Conservation (phyloP, 2,888 invertebrate species). For the Kuschelorhynchus macadamiae region DNA sequence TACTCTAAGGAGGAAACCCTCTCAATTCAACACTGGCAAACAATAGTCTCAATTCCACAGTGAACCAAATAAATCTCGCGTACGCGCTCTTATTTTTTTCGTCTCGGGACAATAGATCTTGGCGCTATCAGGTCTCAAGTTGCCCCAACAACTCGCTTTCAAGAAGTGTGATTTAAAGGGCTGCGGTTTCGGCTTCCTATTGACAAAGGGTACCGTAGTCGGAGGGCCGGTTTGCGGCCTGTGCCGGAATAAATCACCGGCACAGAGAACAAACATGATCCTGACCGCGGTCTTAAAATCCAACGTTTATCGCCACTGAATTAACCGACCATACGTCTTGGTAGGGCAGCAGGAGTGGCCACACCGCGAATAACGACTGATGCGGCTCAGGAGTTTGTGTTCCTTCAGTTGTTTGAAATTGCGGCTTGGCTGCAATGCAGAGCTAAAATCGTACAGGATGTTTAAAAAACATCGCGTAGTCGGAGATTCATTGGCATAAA, state of each 20-base stretch:
- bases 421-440: too few relatives aligned
- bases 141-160: conserved; percentile 38
- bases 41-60: too few relatives aligned
- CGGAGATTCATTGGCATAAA: too few relatives aligned
- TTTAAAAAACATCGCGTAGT: too few relatives aligned
- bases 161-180: conserved; percentile 49
- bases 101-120: conserved; percentile 22
- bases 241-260: conserved; percentile 41
- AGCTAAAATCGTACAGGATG: too few relatives aligned
- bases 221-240: conserved; percentile 40
- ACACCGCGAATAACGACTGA: conserved; percentile 18
- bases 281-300: conserved; percentile 65
- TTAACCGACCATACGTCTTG: conserved; percentile 67
- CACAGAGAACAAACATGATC: conserved; percentile 43
- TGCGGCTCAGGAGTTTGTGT: background rate
- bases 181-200: conserved; percentile 44
- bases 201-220: conserved; percentile 41
- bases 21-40: too few relatives aligned
- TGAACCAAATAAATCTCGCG: conserved; percentile 9
- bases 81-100: conserved; percentile 16
- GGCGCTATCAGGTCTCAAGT: conserved; percentile 26
- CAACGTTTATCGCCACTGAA: conserved; percentile 67
- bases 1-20: too few relatives aligned
- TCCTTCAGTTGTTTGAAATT: too few relatives aligned
- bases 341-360: conserved; percentile 10